Evolutionary conservation across 2,888 invertebrate genomes (phyloP), one percentile per base, ranked within the genome.

Genomic region (Stenodera caucasica): DNA sequence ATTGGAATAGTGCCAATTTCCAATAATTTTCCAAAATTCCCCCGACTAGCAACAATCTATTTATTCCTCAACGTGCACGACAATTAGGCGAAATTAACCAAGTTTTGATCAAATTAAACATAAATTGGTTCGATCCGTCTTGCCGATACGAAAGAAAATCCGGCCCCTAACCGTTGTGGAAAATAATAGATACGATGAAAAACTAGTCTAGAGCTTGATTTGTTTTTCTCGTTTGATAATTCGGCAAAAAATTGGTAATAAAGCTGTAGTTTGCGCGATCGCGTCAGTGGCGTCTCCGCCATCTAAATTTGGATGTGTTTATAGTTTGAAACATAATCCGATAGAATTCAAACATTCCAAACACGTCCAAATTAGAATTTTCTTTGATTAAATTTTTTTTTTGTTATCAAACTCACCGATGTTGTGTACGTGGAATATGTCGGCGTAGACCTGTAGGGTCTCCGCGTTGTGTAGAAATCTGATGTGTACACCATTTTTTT

Each of bases 381-480:
- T 26, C 26, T 5, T 26, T 5, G 26, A 26, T 7, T 26, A 7
- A 26, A 26, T 26, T 26, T 5, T 26, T 26, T 5, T 26, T 26
- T 5, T 26, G 3, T 26, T 26, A 26, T 26, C 12, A 45, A 82
- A 86, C 92, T 88, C 84, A 92, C 91, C 90, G 92, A 90, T 81
- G 90, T 86, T 80, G 88, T 88, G 84, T 90, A 90, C 77, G 89
- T 87, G 74, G 88, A 85, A 67, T 85, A 80, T 68, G 84, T 83
- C 67, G 87, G 82, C 64, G 88, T 89, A 82, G 91, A 83, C 81
- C 89, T 85, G 80, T 89, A 90, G 70, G 91, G 90, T 83, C 93
- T 89, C 83, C 93, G 90, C 82, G 90, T 91, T 78, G 93, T 92
- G 83, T 92, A 91, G 84, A 92, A 94, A 84, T 93, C 93, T 86